Evolutionary conservation across 2,797 vertebrate genomes (phyloP), one percentile per base, ranked within the genome.

Genomic region (Notolepis coatsorum): DNA sequence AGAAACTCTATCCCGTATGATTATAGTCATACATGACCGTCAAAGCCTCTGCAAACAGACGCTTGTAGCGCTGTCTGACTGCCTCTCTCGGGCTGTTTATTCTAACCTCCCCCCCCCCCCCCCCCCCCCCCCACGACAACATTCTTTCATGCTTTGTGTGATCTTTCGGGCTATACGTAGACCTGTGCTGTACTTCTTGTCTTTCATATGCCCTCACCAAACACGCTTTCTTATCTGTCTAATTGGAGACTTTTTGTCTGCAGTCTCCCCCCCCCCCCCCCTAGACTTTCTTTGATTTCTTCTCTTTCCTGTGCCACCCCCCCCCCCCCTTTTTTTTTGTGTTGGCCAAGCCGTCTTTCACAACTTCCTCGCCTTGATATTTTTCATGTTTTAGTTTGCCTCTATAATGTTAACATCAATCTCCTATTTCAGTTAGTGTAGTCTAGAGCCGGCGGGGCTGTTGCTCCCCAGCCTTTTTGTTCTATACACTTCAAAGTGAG

Each of bases 1-100:
- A 82, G 86, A 87, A 81, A 87, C 85, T 77, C 84, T 80, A 86
- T 86, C 89, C 88, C 85, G 85, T 85, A 68, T 90, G 88, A 87
- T 90, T 90, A 86, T 69, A 81, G 78, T 74, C 64, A 71, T 84
- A 89, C 84, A 77, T 53, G 77, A 82, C 73, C 63, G 87, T 84
- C 89, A 90, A 79, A 90, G 85, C 75, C 82, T 78, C 68, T 65
- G 81, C 84, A 88, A 82, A 88, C 68, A 87, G 77, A 82, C 84
- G 74, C 84, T 82, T 76, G 83, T 80, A 77, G 75, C 77, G 7
- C 76, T 60, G 82, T 73, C 80, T 73, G 77, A 51, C 68, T 75
- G 73, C 69, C 49, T 76, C 73, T 71, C 68, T 12, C 18, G 18
- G 64, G 60, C 75, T 65, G 33, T 61, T 63, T 64, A 31, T 73